Conservation (phyloP, 2,888 invertebrate species). For the Drosophila demipolita region DNA sequence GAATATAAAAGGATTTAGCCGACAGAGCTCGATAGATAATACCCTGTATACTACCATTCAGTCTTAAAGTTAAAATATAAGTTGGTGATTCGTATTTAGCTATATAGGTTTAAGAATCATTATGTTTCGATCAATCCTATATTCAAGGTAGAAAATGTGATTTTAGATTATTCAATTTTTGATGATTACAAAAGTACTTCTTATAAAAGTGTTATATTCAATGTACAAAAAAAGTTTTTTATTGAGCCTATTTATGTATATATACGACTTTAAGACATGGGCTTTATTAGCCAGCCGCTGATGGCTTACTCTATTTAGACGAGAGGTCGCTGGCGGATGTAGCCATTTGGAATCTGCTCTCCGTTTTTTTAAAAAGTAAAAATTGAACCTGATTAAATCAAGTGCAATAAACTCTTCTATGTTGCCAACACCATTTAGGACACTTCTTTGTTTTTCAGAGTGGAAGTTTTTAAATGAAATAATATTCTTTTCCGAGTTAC, state of each 20-base stretch:
- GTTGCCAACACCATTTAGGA: slow-evolving; percentile 89
- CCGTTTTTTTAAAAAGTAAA: slow-evolving; percentile 94
- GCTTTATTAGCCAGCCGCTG: no score
- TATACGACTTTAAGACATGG: no score
- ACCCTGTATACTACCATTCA: not conserved
- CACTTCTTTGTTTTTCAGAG: slow-evolving; percentile 90
- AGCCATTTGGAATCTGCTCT: slow-evolving; percentile 92
- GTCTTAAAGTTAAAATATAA: not conserved
- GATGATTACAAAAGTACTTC: no score
- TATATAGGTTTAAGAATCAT: not conserved
- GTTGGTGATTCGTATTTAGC: not conserved
- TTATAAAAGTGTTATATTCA: no score
- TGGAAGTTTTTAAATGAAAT: no score
- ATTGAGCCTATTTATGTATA: no score
- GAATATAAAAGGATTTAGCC: slow-evolving; percentile 14
- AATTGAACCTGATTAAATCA: slow-evolving; percentile 85
- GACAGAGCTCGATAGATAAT: not conserved
- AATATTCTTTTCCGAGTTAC: not conserved
- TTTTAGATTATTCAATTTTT: no score
- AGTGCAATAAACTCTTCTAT: slow-evolving; percentile 86
- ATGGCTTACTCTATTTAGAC: not conserved
- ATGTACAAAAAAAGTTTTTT: no score
- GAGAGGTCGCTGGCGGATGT: slow-evolving; percentile 86
- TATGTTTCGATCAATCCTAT: no score
- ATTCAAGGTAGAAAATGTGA: no score